phyloP scores from a whole-genome alignment of 2,888 invertebrate genomes.

The Mesoligia furuncula region DNA sequence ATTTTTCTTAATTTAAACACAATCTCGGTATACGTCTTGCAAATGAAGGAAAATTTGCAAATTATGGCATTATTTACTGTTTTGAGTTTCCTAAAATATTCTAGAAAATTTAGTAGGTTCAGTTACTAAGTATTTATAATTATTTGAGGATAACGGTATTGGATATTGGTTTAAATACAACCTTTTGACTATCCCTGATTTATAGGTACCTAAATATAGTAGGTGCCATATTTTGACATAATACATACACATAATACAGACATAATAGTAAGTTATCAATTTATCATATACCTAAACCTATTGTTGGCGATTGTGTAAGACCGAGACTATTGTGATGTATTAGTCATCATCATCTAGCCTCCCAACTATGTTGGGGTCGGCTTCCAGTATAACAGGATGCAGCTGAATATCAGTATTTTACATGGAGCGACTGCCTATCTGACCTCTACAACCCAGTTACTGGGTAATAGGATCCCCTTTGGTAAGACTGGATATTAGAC shows the following conservation, averaged over 20 bases:
- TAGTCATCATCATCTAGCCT: too few relatives aligned
- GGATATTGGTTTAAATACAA: conserved; percentile 1
- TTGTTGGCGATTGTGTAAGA: not conserved
- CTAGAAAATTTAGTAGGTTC: not conserved
- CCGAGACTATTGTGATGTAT: too few relatives aligned
- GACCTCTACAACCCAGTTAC: too few relatives aligned
- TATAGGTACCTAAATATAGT: not conserved
- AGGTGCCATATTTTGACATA: not conserved
- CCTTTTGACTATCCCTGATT: conserved; percentile 13
- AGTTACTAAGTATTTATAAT: conserved; percentile 5
- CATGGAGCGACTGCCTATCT: too few relatives aligned
- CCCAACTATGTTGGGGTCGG: too few relatives aligned
- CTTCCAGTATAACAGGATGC: too few relatives aligned
- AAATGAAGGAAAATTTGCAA: conserved; percentile 47
- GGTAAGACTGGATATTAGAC: too few relatives aligned
- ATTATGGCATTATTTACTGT: conserved; percentile 15
- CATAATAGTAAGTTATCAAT: not conserved
- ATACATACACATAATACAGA: too few relatives aligned
- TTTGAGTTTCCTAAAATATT: conserved; percentile 28
- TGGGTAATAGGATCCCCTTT: too few relatives aligned
- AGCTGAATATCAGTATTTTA: too few relatives aligned
- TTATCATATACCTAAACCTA: not conserved
- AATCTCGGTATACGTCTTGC: conserved; percentile 41
- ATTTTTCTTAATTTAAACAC: conserved; percentile 52
- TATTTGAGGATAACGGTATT: conserved; percentile 24